A percentile compares a stretch with the other conserved stretches of the same genome.
Conservation (phyloP, 2,797 vertebrate species). For the Zalophus californianus region DNA sequence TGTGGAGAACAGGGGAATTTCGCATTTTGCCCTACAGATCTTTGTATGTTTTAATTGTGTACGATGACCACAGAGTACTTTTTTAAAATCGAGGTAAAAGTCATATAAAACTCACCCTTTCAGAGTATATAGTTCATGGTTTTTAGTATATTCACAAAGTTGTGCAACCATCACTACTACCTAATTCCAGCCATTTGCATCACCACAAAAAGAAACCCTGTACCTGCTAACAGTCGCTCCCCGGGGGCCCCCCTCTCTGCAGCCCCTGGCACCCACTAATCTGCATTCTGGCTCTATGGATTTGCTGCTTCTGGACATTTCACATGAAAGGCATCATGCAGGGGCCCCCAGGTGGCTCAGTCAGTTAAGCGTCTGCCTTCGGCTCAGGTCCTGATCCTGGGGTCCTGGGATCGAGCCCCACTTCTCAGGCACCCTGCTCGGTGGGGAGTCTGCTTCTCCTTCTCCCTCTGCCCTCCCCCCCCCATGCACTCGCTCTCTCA, state of each 20-base stretch:
- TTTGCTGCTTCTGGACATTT: conserved; percentile 27
- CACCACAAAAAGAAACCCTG: neutral
- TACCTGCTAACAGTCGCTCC: neutral
- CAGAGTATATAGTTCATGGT: neutral
- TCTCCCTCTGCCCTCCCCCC: neutral
- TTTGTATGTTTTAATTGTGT: conserved; percentile 43
- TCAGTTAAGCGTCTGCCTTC: neutral
- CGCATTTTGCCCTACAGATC: conserved; percentile 26
- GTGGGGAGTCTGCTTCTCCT: neutral
- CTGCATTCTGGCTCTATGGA: neutral
- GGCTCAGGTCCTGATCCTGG: neutral
- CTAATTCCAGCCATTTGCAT: neutral
- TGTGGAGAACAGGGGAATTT: neutral
- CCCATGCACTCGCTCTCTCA: neutral
- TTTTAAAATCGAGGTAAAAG: neutral
- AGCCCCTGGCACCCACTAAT: neutral
- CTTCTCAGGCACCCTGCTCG: neutral
- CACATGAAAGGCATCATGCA: neutral
- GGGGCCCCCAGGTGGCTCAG: neutral
- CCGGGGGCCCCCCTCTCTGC: neutral
- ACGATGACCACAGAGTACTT: neutral
- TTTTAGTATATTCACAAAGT: conserved; percentile 37
- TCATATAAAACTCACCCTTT: neutral
- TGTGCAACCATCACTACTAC: neutral
- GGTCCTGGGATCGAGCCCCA: too few relatives aligned